Percentiles rank a stretch among this genome's conserved stretches.
phyloP scores from a whole-genome alignment of 2,113 vertebrate genomes.

The Channa maculata region DNA sequence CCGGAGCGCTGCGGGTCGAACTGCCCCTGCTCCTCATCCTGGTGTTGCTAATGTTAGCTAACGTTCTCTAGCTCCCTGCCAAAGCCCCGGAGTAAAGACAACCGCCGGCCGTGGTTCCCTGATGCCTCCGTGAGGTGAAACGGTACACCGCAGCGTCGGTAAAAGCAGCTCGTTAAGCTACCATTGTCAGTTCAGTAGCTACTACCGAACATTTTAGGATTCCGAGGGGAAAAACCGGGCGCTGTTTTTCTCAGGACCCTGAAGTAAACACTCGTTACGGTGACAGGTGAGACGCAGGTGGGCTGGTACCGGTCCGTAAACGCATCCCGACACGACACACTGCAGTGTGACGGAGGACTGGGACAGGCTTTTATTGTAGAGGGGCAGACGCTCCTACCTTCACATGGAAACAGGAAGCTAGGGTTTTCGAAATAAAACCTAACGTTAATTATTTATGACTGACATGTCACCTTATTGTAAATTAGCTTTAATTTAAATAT shows the following conservation, averaged over 20 bases:
- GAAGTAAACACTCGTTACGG: neutral
- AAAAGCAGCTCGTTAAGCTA: slow-evolving; percentile 45
- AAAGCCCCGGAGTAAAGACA: neutral
- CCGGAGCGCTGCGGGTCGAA: neutral
- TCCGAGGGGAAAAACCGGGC: no score
- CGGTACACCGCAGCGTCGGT: slow-evolving; percentile 9
- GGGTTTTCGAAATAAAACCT: slow-evolving; percentile 1
- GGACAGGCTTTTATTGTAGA: slow-evolving; percentile 30
- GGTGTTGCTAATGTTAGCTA: slow-evolving; percentile 2
- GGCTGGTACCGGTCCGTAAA: slow-evolving; percentile 9
- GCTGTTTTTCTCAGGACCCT: neutral
- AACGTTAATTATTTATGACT: no score
- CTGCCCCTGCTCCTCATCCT: neutral
- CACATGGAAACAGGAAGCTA: neutral
- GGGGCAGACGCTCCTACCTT: neutral
- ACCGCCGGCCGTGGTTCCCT: neutral
- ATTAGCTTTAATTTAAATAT: no score
- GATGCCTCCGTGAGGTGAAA: slow-evolving; percentile 1
- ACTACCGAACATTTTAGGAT: no score
- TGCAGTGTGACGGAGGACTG: slow-evolving; percentile 8
- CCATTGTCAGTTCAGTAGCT: slow-evolving; percentile 3
- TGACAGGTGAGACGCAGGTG: slow-evolving; percentile 37
- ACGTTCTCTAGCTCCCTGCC: neutral
- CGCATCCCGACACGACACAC: slow-evolving; percentile 1
- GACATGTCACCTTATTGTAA: no score